Base-by-base conservation (phyloP, 2,888 invertebrate species). In the Nephrotoma flavescens region DNA sequence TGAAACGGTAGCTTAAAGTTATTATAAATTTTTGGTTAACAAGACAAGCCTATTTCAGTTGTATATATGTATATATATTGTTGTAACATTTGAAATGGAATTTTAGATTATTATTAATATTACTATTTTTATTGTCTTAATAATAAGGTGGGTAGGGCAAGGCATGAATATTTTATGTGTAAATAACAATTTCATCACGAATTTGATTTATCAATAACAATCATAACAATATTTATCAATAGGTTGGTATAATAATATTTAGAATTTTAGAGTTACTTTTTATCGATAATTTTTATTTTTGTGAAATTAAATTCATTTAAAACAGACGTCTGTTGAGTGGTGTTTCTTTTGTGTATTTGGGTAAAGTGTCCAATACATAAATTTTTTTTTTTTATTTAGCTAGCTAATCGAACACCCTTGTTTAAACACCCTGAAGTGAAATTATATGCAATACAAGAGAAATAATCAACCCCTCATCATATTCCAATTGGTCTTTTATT, bases 401-500 rank as follows among this genome's bases (percentile, higher is more conserved):
- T 6, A 71, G 71, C 71, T 71, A 71, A 71, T 71, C 71, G 71
- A 31, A 31, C 71, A 71, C 71, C 71, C 47, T 31, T 71, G 19
- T 71, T 71, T 19, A 11, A 71, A 71, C 71, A 71, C 71, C 31
- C 71, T 71, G 31, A 31, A 19, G 52, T 15, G 15, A 52, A 31
- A 71, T 9, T 31, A 31, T 71, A 71, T 31, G 31, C 9, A 57
- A 31, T 71, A 52, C 15, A 31, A 57, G 52, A 57, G 15, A 5
- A 15, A 15, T 71, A 31, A 19, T 31, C 71, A 57, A 71, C 71
- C 71, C 71, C 71, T 71, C 71, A 71, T 71, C 71, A 71, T 84
- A 84, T 84, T 84, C 42, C 84, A 84, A 84, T 84, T 84, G 84
- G 84, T 84, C 42, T 84, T 84, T 84, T 84, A 84, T 84, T 84